Base-by-base conservation (phyloP, 2,888 invertebrate species). In the Hybos culiciformis region DNA sequence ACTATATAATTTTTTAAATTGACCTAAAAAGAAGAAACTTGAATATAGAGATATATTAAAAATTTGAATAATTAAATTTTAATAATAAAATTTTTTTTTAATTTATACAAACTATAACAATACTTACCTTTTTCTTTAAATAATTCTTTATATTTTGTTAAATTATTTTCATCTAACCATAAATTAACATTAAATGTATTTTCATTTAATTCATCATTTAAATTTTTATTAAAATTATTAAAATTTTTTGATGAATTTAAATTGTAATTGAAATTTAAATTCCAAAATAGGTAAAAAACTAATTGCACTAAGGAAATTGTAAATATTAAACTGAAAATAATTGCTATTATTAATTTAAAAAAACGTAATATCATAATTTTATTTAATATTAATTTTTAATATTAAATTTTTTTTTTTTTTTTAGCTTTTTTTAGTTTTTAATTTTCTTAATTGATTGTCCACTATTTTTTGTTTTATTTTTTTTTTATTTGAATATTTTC, bases 81-180 rank as follows among this genome's bases (percentile, higher is more conserved):
- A n/a, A n/a, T n/a, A n/a, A n/a, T n/a, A n/a, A n/a, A 24, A 24
- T 24, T 24, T 14, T 32, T 7, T 32, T 4, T 20, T 20, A 32
- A 34, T 9, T 31, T 14, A 26, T 31, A 15, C 3, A 8, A 29
- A 29, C 11, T 7, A 5, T n/a, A 29, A 8, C 17, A 14, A 14
- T 18, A 70, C 77, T 71, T 65, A 85, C 86, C 85, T 68, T 77
- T 74, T 56, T 80, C 74, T 53, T 68, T 72, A 62, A 84, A 85
- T 23, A 82, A 63, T 50, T 77, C 71, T 56, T 78, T 77, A 59
- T 79, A 81, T 49, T 78, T 73, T 24, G 74, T 71, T 48, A 85
- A 70, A 50, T 80, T 76, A 59, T 81, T 82, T 58, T 82, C 77
- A 45, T 78, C 75, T 50, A 85, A 67, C 85, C 85, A 86, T 58